Evolutionary conservation across 2,113 vertebrate genomes (phyloP), one percentile per base, ranked within the genome.

Genomic region (Corydoras sp.): DNA sequence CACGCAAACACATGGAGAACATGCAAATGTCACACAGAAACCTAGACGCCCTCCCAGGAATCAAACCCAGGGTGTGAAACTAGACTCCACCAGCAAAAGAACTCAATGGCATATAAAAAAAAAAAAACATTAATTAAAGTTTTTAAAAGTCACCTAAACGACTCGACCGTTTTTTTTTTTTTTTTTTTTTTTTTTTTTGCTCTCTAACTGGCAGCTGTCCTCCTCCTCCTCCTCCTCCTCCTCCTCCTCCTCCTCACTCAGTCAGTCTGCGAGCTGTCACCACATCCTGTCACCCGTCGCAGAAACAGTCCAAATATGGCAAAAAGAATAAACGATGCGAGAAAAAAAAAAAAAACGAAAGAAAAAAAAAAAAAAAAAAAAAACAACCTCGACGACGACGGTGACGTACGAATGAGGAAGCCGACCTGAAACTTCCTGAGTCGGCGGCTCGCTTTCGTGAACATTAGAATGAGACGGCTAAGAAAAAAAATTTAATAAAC

Each of bases 251-350:
- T 73, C 50, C 53, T 68, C 69, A 72, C 48, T 51, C 62, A 61
- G 51, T 69, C 53, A 49, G 54, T 68, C 64, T 60, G 73, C 65
- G 74, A 62, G 70, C 24, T 62, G 74, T 81, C 59, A 80, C 85
- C 84, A 88, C 89, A 88, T 90, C 90, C 90, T 88, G 88, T 81
- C 62, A 30, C 62, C 54, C 15, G 79, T 71, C 79, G 74, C 71
- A 66, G 73, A 81, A 76, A 83, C 76, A 75, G 80, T 86, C 90
- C 90, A 85, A 89, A 90, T 90, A 91, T 83, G 90, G 90, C 83
- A 78, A 91, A 87, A 84, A 89, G 67, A 55, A 65, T 35, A 49
- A 49, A 49, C 65, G 77, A 79, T n/a, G 29, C 71, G 18, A 73
- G 75, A 66, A 14, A 72, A 61, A 29, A 63, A 56, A 59, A 69